A percentile compares a stretch with the other conserved stretches of the same genome.
Evolutionary conservation across 1,140 invertebrate genomes (phyloP).

Genomic region (Chionoecetes opilio): DNA sequence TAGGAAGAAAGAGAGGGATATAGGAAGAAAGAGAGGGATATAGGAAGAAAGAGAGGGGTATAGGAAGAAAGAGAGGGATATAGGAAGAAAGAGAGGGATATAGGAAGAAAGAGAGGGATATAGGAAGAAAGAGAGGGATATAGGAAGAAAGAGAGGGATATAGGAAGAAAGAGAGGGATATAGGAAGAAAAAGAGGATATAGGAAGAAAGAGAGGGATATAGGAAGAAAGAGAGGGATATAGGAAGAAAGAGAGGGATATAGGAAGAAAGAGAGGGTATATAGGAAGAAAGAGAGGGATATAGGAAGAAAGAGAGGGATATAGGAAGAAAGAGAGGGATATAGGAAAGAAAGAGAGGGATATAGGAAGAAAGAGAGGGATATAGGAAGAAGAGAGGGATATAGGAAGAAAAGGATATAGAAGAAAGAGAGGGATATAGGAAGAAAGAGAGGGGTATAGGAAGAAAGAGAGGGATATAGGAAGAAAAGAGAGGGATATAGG

Average conservation of each 20-base stretch:
- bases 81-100: background rate
- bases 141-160: background rate
- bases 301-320: background rate
- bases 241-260: background rate
- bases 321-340: background rate
- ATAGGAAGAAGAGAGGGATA: background rate
- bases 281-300: background rate
- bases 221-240: background rate
- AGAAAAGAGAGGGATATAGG: background rate
- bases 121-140: background rate
- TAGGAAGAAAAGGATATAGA: background rate
- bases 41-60: background rate
- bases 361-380: background rate
- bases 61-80: background rate
- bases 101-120: too few relatives aligned
- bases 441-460: background rate
- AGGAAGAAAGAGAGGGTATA: too few relatives aligned
- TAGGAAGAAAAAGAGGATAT: too few relatives aligned
- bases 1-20: background rate
- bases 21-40: background rate
- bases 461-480: too few relatives aligned
- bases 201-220: background rate
- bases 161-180: background rate
- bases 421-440: background rate
- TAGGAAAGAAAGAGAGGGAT: background rate